Evolutionary conservation across 2,113 vertebrate genomes (phyloP), one percentile per base, ranked within the genome.

Genomic region (Neodontobutis hainanensis): DNA sequence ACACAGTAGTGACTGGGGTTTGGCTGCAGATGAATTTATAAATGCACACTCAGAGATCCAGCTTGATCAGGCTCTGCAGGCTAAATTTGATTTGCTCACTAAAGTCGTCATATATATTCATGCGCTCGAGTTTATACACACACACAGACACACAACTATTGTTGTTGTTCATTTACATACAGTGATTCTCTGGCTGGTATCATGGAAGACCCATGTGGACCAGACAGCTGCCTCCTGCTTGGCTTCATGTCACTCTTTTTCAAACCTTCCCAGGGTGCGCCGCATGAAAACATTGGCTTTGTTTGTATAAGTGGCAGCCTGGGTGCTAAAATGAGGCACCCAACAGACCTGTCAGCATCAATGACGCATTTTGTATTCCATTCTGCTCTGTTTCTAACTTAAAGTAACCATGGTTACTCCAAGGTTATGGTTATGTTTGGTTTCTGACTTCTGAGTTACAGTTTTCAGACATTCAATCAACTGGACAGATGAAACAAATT

Each of bases 221-320:
- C 14, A 53, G 42, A 66, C 64, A 66, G 44, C 10, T 19, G 59
- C 50, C 42, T 27, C 12, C 67, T 45, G 40, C n/a, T 56, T 68
- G 47, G 6, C 52, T 45, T 64, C 8, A 78, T 72, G 59, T 61
- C 71, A 68, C 67, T 73, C 52, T 74, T 76, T 59, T 53, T 47
- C 58, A 42, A 19, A 46, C 44, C 52, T 8, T 65, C 45, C 60
- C 45, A 16, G 5, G 19, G 19, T 55, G 53, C 49, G 47, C 46
- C 57, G 55, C 43, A 34, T 47, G 27, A 3, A n/a, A 56, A 56
- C 27, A 57, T 16, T 56, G 44, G 15, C 9, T 46, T n/a, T 10
- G 53, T 57, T 49, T 14, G 3, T 4, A 66, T 2, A 57, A 61
- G 43, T 43, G 48, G 32, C 11, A 7, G 7, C 52, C 2, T 12